Conservation (phyloP, 2,797 vertebrate species). For the Sebastes diploproa region DNA sequence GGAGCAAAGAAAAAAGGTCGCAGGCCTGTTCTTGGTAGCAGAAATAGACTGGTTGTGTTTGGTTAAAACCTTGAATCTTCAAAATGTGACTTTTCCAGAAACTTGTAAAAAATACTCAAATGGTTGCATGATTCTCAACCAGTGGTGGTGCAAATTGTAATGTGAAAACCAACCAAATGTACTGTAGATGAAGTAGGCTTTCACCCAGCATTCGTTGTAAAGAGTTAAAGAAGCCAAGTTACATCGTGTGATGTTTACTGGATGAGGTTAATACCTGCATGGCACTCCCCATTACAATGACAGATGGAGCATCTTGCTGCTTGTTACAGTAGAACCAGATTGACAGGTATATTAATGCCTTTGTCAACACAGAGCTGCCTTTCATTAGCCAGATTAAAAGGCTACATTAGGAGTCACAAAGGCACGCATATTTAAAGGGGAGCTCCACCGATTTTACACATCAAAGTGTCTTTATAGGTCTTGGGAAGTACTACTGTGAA, state of each 20-base stretch:
- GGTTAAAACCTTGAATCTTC: not conserved
- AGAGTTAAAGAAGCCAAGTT: not conserved
- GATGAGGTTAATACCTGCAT: conserved; percentile 14
- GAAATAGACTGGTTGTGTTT: not conserved
- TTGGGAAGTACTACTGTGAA: not conserved
- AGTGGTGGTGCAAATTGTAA: no score
- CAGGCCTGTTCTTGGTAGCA: not conserved
- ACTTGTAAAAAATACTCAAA: not conserved
- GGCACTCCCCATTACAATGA: not conserved
- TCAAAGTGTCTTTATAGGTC: not conserved
- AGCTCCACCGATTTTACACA: not conserved
- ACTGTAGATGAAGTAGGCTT: not conserved
- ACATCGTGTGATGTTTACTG: not conserved
- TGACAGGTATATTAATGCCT: conserved; percentile 42
- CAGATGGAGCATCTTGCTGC: not conserved
- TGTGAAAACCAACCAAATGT: no score
- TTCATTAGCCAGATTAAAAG: not conserved
- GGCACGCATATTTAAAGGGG: not conserved
- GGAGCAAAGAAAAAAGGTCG: not conserved
- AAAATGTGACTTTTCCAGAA: not conserved
- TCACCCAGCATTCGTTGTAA: not conserved
- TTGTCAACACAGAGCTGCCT: conserved; percentile 2
- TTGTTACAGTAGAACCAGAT: conserved; percentile 52
- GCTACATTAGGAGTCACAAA: not conserved
- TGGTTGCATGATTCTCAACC: not conserved